A percentile compares a stretch with the other conserved stretches of the same genome.
phyloP scores from a whole-genome alignment of 2,888 invertebrate species.

The Criorhina ranunculi region DNA sequence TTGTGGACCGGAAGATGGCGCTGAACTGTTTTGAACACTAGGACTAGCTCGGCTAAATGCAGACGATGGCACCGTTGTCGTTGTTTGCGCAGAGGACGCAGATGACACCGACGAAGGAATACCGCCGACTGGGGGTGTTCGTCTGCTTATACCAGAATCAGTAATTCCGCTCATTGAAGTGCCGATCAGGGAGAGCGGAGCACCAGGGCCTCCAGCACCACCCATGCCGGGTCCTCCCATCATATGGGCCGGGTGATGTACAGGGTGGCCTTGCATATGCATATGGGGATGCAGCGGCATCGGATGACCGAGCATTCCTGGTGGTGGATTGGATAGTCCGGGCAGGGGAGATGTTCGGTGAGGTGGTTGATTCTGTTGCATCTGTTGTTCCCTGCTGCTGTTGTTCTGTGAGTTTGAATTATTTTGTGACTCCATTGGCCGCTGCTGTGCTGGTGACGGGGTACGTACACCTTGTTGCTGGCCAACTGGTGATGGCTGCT shows the following conservation, averaged over 20 bases:
- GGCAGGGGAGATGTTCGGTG: conserved; percentile 84
- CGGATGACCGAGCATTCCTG: conserved; percentile 83
- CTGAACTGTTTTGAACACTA: conserved; percentile 82
- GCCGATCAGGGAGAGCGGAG: conserved; percentile 78
- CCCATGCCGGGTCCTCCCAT: conserved; percentile 80
- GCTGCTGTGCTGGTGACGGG: conserved; percentile 83
- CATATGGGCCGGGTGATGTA: conserved; percentile 83
- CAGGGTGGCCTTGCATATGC: conserved; percentile 82
- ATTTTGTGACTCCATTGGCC: conserved; percentile 67
- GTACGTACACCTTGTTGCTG: conserved; percentile 80
- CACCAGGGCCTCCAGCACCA: conserved; percentile 79
- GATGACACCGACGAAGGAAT: conserved; percentile 82
- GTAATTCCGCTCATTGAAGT: conserved; percentile 71
- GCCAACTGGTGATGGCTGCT: conserved; percentile 77
- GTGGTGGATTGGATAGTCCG: conserved; percentile 81
- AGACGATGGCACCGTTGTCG: conserved; percentile 83
- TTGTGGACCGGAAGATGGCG: conserved; percentile 79
- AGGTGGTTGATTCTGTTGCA: conserved; percentile 79
- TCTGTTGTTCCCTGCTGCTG: conserved; percentile 78
- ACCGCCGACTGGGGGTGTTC: conserved; percentile 82
- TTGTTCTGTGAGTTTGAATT: conserved; percentile 64
- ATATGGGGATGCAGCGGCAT: conserved; percentile 83
- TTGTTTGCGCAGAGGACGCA: conserved; percentile 79
- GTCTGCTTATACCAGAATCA: conserved; percentile 79
- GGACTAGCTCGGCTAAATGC: conserved; percentile 85